These are phyloP conservation scores for Argopecten irradians DNA, from an alignment of 1,140 invertebrate genomes.

Conservation along the genomic window DNA sequence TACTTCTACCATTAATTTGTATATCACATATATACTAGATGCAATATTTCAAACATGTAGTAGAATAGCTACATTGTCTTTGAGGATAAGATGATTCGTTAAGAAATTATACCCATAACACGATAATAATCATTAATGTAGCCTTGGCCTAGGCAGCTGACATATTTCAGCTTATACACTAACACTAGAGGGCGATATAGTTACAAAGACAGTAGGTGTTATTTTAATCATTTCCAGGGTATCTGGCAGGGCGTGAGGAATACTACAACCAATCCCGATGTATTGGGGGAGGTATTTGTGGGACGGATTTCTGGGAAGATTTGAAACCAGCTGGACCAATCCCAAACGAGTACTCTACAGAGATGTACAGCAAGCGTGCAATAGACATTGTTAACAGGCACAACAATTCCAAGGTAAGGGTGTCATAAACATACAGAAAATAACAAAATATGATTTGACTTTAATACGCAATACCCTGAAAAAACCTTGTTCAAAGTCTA, in stretches of 20 bases:
- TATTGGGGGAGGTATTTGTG: constrained; percentile 49
- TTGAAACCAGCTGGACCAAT: constrained; percentile 44
- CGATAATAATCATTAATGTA: too few relatives aligned
- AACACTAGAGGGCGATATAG: too few relatives aligned
- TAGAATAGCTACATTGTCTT: too few relatives aligned
- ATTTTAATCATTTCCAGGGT: constrained; percentile 48
- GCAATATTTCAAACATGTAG: too few relatives aligned
- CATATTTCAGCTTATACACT: too few relatives aligned
- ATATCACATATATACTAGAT: too few relatives aligned
- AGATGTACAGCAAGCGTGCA: constrained; percentile 60
- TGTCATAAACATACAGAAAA: constrained; percentile 52
- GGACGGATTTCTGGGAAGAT: constrained; percentile 57
- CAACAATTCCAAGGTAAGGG: constrained; percentile 49
- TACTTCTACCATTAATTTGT: too few relatives aligned
- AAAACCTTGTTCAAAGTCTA: constrained; percentile 30
- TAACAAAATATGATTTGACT: constrained; percentile 45
- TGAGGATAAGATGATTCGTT: too few relatives aligned
- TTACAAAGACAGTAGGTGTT: too few relatives aligned
- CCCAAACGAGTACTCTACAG: constrained; percentile 63
- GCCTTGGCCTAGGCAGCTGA: too few relatives aligned
- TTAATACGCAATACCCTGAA: neutral
- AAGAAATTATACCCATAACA: too few relatives aligned
- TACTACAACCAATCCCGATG: constrained; percentile 57
- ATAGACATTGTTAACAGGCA: constrained; percentile 60
- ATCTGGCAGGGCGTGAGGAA: constrained; percentile 57